Percentiles rank a stretch among this genome's conserved stretches.
Conservation (phyloP, 2,113 vertebrate genomes). For the Dipodomys merriami region DNA sequence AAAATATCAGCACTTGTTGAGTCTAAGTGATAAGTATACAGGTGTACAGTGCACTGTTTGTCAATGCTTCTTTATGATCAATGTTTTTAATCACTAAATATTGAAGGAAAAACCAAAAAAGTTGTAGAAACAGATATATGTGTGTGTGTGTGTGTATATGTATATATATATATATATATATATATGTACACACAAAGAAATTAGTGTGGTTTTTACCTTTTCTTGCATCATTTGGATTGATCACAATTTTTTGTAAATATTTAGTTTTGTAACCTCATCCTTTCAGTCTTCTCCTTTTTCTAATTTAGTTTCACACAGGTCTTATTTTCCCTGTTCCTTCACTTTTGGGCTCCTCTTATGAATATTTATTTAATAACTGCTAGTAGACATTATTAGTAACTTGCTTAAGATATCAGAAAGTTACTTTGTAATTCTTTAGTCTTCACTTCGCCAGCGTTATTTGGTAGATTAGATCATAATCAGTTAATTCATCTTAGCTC, state of each 20-base stretch:
- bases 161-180: too few relatives aligned
- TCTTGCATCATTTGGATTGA: neutral
- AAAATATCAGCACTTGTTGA: slow-evolving; percentile 24
- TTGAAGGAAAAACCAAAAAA: neutral
- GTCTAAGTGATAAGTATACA: neutral
- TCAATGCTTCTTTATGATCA: neutral
- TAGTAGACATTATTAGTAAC: neutral
- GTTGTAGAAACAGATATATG: neutral
- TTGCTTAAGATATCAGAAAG: neutral
- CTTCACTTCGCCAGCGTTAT: neutral
- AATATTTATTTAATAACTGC: neutral
- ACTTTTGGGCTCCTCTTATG: neutral
- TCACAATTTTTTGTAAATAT: neutral
- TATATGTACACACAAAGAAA: neutral
- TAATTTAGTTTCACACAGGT: neutral
- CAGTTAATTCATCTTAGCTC: slow-evolving; percentile 24
- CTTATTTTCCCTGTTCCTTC: neutral
- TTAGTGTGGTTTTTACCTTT: neutral
- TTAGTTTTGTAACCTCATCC: neutral
- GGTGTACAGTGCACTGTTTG: neutral
- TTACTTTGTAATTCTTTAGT: slow-evolving; percentile 19
- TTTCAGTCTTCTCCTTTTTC: neutral
- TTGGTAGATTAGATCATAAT: neutral
- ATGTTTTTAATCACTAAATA: slow-evolving; percentile 22
- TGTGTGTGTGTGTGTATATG: too few relatives aligned